A percentile compares a stretch with the other conserved stretches of the same genome.
phyloP scores from a whole-genome alignment of 35 echinoderm and acorn worm genomes.

The Stichopus chloronotus region DNA sequence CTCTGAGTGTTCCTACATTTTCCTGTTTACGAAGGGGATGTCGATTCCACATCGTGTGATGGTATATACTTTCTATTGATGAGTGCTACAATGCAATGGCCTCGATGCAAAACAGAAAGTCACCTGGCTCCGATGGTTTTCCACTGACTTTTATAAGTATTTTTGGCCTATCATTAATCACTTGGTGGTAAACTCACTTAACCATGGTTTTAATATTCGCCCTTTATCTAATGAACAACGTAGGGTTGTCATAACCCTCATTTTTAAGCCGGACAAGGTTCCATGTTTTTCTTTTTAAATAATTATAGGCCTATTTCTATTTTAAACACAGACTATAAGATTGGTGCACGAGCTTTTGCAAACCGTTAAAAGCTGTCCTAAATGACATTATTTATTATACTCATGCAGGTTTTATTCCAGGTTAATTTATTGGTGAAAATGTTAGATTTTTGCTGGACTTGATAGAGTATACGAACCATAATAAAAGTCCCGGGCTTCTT shows the following conservation, averaged over 20 bases:
- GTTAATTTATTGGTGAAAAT: background rate
- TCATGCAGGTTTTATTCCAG: background rate
- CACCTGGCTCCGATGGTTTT: no score
- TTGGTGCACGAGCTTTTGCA: background rate
- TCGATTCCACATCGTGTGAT: background rate
- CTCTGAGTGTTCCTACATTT: background rate
- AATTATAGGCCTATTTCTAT: background rate
- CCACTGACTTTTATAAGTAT: background rate
- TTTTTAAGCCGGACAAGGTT: background rate
- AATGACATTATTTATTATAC: background rate
- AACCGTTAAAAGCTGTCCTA: background rate
- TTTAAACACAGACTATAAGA: constrained; percentile 4
- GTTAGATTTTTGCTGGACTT: background rate
- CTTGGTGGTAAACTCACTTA: background rate
- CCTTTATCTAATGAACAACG: background rate
- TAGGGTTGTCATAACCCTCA: background rate
- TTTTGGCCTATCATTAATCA: background rate
- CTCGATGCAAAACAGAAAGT: background rate
- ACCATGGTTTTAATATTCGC: background rate
- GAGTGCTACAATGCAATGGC: background rate
- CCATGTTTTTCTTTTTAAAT: background rate
- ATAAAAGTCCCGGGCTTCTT: no score
- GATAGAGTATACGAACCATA: no score
- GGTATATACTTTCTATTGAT: background rate
- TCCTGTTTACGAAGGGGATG: background rate